phyloP scores from a whole-genome alignment of 2,888 invertebrate species.

The Sialis lutaria region DNA sequence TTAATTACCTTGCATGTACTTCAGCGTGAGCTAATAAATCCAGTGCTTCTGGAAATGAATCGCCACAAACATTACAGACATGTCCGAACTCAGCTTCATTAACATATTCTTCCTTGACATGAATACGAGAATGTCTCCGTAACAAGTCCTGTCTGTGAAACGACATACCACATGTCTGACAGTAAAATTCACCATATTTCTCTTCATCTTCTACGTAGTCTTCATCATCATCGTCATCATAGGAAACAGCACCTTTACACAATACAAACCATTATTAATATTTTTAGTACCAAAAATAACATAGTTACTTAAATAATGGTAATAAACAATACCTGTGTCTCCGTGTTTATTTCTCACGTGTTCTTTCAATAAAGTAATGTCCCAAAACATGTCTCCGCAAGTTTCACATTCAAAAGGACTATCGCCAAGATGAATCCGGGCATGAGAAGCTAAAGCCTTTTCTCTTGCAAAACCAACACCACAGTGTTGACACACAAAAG shows the following conservation, averaged over 20 bases:
- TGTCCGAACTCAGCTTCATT: conserved; percentile 35
- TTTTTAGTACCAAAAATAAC: too few species aligned
- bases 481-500: conserved; percentile 65
- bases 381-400: conserved; percentile 74
- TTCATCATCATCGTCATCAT: conserved; percentile 24
- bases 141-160: conserved; percentile 63
- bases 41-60: conserved; percentile 56
- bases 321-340: conserved; percentile 10
- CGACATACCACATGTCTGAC: conserved; percentile 60
- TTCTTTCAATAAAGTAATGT: conserved; percentile 35
- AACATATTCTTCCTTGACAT: conserved; percentile 24
- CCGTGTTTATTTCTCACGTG: conserved; percentile 43
- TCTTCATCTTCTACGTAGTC: conserved; percentile 38
- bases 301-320: too few species aligned
- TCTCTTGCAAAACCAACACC: conserved; percentile 65
- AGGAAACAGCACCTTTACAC: neutral
- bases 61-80: conserved; percentile 64
- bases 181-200: conserved; percentile 42
- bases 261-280: neutral
- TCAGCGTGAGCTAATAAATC: conserved; percentile 66
- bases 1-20: conserved; percentile 39
- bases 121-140: conserved; percentile 39
- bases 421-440: conserved; percentile 61
- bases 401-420: conserved; percentile 63
- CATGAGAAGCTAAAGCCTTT: conserved; percentile 63